A percentile compares a stretch with the other conserved stretches of the same genome.
Evolutionary conservation across 2,888 invertebrate genomes (phyloP).

Genomic region (Miltochrista miniata): DNA sequence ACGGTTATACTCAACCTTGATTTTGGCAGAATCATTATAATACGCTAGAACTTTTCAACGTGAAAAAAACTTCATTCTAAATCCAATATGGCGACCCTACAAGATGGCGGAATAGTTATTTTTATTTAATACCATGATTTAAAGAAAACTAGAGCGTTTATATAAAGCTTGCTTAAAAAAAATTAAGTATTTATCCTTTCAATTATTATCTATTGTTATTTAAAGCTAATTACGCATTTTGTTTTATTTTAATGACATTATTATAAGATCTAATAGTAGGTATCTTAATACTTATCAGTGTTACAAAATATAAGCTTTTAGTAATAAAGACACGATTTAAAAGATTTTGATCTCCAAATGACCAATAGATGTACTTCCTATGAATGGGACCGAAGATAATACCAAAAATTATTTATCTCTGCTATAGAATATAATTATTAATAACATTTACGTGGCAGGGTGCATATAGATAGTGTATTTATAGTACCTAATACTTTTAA

Average conservation of each 20-base stretch:
- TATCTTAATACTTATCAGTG: not conserved
- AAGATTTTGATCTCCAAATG: conserved; percentile 23
- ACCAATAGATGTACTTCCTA: conserved; percentile 12
- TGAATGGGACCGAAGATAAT: conserved; percentile 14
- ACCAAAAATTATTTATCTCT: conserved; percentile 11
- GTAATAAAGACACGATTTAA: not conserved
- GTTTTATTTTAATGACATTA: not conserved
- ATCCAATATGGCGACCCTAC: no score
- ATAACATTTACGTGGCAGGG: conserved; percentile 18
- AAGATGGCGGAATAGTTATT: no score
- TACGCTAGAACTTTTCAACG: no score
- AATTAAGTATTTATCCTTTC: no score
- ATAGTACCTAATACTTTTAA: conserved; percentile 2
- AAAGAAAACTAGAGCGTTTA: no score
- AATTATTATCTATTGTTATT: no score
- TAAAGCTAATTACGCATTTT: not conserved
- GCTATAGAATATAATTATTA: conserved; percentile 3
- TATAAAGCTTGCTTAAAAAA: no score
- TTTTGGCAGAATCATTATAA: no score
- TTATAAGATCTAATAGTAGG: no score
- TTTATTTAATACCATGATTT: no score
- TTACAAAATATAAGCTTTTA: not conserved
- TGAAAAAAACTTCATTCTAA: no score
- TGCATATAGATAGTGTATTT: conserved; percentile 11
- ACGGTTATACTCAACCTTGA: no score